Percentiles rank a stretch among this genome's conserved stretches.
Evolutionary conservation across 53 echinoderm and acorn worm genomes (phyloP).

Genomic region (Henricia sp.): DNA sequence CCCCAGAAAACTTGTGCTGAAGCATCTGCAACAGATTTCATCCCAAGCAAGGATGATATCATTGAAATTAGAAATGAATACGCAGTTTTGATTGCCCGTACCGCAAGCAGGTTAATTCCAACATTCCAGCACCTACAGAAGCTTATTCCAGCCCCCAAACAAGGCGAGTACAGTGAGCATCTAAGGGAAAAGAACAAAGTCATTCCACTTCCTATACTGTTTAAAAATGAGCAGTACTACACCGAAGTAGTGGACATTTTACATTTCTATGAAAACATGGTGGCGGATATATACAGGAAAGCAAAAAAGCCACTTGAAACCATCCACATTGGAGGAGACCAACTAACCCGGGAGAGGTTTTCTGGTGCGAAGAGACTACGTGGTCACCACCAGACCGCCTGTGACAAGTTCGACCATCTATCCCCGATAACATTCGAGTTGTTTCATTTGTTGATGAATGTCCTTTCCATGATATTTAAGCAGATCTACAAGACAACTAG

Average conservation of each 20-base stretch:
- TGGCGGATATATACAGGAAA: neutral
- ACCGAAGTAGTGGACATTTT: neutral
- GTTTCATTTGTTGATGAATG: neutral
- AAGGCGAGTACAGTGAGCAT: neutral
- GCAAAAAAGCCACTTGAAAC: neutral
- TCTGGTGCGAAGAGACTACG: neutral
- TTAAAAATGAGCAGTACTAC: neutral
- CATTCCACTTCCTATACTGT: neutral
- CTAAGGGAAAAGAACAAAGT: neutral
- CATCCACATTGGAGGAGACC: neutral
- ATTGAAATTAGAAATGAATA: neutral
- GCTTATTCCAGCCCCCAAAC: neutral
- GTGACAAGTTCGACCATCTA: neutral
- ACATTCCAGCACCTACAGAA: neutral
- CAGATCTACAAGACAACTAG: neutral
- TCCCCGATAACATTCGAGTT: neutral
- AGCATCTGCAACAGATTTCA: neutral
- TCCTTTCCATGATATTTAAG: neutral
- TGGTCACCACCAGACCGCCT: neutral
- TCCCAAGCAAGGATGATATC: neutral
- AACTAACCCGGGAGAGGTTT: neutral
- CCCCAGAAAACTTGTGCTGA: neutral
- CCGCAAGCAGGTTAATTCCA: neutral
- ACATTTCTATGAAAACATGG: neutral
- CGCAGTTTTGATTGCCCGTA: neutral